Conservation (phyloP, 2,113 vertebrate genomes). For the Cariama cristata region DNA sequence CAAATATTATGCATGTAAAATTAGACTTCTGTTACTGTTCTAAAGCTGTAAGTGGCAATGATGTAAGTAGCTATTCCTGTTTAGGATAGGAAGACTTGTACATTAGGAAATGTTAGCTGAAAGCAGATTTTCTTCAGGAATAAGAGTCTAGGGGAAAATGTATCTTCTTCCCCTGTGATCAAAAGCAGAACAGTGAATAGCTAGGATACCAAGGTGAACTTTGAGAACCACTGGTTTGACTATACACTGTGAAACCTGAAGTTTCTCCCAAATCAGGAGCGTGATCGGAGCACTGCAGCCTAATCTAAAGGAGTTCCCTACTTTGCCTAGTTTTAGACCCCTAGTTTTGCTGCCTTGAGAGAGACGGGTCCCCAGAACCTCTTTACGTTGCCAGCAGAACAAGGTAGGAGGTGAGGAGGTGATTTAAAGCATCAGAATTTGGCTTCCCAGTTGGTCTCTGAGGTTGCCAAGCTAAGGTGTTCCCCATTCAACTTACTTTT, state of each 20-base stretch:
- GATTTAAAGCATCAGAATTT: background rate
- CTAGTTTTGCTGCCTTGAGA: background rate
- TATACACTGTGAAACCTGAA: background rate
- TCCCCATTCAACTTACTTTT: background rate
- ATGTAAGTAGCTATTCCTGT: background rate
- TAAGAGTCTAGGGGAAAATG: background rate
- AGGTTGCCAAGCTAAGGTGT: background rate
- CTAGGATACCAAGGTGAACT: background rate
- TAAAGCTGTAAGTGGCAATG: background rate
- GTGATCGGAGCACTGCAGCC: accelerated
- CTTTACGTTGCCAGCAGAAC: background rate
- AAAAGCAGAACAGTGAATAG: background rate
- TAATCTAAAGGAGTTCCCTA: background rate
- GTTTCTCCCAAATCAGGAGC: background rate
- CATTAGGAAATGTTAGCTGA: background rate
- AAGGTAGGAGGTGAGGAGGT: background rate
- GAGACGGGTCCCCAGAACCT: background rate
- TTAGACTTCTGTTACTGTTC: background rate
- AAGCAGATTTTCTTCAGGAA: background rate
- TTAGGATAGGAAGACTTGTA: background rate
- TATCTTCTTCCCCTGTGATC: background rate
- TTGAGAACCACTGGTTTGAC: background rate
- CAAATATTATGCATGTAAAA: background rate
- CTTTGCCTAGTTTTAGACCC: background rate
- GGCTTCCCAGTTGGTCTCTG: accelerated